phyloP scores from a whole-genome alignment of 1,140 invertebrate species.

The Mesaphorura yosii region DNA sequence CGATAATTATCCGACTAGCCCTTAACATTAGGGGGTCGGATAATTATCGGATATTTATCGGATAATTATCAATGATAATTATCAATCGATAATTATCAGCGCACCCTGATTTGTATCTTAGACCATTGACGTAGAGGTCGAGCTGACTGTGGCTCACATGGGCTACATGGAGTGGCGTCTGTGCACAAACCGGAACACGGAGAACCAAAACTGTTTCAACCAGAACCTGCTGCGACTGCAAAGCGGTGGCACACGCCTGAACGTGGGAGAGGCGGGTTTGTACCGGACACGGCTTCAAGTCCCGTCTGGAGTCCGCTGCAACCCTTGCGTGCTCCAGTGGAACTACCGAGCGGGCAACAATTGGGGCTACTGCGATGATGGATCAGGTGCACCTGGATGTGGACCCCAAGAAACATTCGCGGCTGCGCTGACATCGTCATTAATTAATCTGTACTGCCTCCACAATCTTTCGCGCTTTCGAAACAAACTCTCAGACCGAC shows the following conservation, averaged over 20 bases:
- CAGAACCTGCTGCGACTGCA: conserved; percentile 48
- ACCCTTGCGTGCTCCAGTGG: conserved; percentile 36
- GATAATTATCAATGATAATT: too few relatives aligned
- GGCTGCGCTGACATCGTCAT: conserved; percentile 72
- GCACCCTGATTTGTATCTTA: too few relatives aligned
- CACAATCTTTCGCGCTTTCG: too few relatives aligned
- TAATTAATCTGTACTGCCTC: too few relatives aligned
- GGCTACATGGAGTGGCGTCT: conserved; percentile 79
- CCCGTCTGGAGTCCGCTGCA: conserved; percentile 33
- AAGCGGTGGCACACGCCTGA: conserved; percentile 26
- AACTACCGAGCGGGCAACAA: conserved; percentile 34
- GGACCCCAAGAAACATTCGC: conserved; percentile 76
- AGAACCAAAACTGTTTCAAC: too few relatives aligned
- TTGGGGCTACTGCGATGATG: conserved; percentile 27
- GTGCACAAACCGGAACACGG: conserved; percentile 49
- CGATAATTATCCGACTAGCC: too few relatives aligned
- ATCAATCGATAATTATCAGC: too few relatives aligned
- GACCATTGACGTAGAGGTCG: conserved; percentile 59
- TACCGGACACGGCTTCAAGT: conserved; percentile 32
- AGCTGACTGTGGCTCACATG: conserved; percentile 52
- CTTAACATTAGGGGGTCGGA: too few relatives aligned
- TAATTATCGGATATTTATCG: too few relatives aligned
- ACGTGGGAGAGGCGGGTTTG: conserved; percentile 19
- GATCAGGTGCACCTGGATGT: conserved; percentile 39
- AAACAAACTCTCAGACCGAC: too few relatives aligned